Evolutionary conservation across 1,140 invertebrate genomes (phyloP).

Genomic region (Macrocentrus cingulum): DNA sequence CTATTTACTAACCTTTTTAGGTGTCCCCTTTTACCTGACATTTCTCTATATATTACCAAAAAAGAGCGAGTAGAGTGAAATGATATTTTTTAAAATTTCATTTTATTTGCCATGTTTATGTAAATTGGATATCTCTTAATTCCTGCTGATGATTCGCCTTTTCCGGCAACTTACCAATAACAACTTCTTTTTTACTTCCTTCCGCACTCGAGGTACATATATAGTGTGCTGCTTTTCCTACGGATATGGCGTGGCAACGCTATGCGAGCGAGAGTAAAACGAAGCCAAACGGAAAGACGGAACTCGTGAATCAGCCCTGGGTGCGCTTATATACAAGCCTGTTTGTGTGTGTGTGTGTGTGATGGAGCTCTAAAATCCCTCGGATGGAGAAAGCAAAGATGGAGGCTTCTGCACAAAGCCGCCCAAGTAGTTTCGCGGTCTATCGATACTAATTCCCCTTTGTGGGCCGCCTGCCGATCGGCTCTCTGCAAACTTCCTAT

Average conservation of each 20-base stretch:
- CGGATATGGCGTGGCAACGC: background rate
- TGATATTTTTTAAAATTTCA: too few species aligned
- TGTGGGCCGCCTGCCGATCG: conserved; percentile 11
- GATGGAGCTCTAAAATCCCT: too few species aligned
- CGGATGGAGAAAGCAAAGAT: conserved; percentile 22
- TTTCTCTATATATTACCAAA: too few species aligned
- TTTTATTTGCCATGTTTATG: too few species aligned
- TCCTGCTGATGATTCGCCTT: too few species aligned
- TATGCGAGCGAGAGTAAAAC: background rate
- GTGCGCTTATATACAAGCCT: background rate
- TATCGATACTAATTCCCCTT: conserved; percentile 34
- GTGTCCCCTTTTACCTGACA: too few species aligned
- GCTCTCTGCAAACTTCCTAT: conserved; percentile 25
- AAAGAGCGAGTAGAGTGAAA: too few species aligned
- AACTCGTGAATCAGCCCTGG: conserved; percentile 27
- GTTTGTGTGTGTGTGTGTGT: too few species aligned
- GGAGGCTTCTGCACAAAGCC: conserved; percentile 30
- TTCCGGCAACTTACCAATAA: conserved; percentile 13
- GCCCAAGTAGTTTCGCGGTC: conserved; percentile 29
- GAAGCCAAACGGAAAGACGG: conserved; percentile 16
- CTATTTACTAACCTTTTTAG: too few species aligned
- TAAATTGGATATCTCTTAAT: too few species aligned
- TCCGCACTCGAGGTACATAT: background rate
- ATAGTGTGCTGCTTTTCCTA: too few species aligned
- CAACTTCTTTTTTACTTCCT: conserved; percentile 16